Percentiles rank a stretch among this genome's conserved stretches.
Evolutionary conservation across 2,797 vertebrate genomes (phyloP).

Genomic region (Enoplosus armatus): DNA sequence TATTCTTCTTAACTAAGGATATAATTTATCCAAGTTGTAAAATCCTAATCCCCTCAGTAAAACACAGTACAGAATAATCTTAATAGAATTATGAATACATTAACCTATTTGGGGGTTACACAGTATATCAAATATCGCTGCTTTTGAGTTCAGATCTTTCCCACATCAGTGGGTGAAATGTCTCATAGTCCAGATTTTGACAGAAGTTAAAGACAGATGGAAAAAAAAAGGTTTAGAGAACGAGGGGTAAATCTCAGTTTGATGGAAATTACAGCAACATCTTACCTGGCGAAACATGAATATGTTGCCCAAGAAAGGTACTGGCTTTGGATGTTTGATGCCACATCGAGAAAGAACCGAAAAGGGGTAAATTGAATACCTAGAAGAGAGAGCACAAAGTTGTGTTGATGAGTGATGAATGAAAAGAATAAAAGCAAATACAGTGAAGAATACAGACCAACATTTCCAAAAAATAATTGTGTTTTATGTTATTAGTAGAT

Average conservation of each 20-base stretch:
- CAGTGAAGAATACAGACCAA: background rate
- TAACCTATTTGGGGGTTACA: background rate
- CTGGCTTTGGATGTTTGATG: constrained; percentile 90
- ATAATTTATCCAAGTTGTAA: background rate
- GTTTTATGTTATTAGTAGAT: background rate
- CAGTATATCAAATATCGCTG: background rate
- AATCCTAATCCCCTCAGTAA: background rate
- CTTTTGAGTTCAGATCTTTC: constrained; percentile 5
- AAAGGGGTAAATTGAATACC: constrained; percentile 91
- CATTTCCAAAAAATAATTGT: too few species aligned
- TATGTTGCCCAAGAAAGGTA: constrained; percentile 93
- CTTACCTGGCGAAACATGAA: constrained; percentile 91
- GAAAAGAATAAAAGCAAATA: background rate
- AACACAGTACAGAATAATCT: background rate
- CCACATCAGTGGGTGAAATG: background rate
- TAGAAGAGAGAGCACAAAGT: constrained; percentile 57
- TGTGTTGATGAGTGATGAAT: background rate
- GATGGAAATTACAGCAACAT: background rate
- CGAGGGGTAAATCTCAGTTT: too few species aligned
- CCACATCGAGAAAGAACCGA: constrained; percentile 88
- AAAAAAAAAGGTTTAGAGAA: background rate
- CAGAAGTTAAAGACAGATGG: background rate
- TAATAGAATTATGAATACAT: background rate
- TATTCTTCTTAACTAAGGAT: background rate
- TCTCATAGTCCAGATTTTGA: background rate